Evolutionary conservation across 2,888 invertebrate genomes (phyloP).

Genomic region (Hetaerina titia): DNA sequence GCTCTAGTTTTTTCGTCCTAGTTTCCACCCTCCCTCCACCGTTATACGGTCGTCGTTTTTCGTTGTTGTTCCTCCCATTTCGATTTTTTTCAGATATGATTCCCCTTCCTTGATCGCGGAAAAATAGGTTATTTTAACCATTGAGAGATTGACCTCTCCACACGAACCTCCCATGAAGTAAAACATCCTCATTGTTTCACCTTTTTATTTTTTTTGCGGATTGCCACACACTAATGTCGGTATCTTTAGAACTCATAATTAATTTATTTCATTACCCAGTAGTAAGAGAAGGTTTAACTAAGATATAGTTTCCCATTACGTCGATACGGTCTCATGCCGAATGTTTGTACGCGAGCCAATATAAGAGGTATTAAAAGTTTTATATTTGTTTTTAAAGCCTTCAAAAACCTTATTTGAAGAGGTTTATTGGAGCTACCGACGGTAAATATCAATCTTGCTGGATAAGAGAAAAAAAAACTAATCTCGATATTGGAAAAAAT

Average conservation of each 20-base stretch:
- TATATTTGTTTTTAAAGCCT: not conserved
- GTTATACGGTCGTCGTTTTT: not conserved
- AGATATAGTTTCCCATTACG: not conserved
- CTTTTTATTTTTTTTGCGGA: not conserved
- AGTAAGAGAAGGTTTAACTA: not conserved
- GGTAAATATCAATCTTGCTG: constrained; percentile 1
- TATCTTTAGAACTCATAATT: not conserved
- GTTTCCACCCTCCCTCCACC: not conserved
- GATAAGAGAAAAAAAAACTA: not conserved
- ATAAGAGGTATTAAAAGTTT: not conserved
- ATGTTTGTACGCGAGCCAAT: not conserved
- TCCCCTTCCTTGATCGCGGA: not conserved
- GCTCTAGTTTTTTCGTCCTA: not conserved
- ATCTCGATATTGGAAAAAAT: not conserved
- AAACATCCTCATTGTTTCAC: not conserved
- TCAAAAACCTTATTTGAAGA: not conserved
- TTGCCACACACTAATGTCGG: not conserved
- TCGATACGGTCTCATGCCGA: not conserved
- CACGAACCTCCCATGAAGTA: not conserved
- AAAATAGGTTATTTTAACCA: not conserved
- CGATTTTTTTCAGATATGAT: not conserved
- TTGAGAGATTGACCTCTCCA: constrained; percentile 14
- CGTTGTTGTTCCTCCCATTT: not conserved
- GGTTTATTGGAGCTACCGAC: not conserved
- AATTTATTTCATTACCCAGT: not conserved